Conservation (phyloP, 2,797 vertebrate species). For the Ctenosaura bakeri region DNA sequence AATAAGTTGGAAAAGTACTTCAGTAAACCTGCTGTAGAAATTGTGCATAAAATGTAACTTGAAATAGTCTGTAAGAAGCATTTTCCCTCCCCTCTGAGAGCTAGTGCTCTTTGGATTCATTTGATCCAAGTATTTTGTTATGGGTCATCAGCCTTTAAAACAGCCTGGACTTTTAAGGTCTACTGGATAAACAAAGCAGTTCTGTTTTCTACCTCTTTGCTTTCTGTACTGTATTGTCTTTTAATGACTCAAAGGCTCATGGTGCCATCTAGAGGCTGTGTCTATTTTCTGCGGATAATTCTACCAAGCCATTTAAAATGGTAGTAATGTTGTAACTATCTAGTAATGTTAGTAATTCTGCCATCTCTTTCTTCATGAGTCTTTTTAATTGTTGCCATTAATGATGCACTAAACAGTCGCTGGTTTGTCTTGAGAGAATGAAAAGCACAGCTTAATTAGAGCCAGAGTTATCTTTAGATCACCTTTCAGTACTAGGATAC, state of each 20-base stretch:
- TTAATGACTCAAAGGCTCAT: slow-evolving; percentile 18
- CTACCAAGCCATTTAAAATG: not conserved
- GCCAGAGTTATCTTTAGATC: not conserved
- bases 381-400: not conserved
- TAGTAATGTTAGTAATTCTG: too few relatives aligned
- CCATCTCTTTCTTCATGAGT: not conserved
- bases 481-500: too few relatives aligned
- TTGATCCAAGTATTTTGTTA: not conserved
- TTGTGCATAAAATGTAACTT: not conserved
- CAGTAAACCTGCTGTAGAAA: not conserved
- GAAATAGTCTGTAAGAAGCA: not conserved
- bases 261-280: slow-evolving; percentile 40
- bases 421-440: not conserved
- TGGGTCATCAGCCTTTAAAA: not conserved
- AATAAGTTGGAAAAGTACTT: not conserved
- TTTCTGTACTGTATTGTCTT: not conserved
- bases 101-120: not conserved
- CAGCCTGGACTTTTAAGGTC: not conserved
- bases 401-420: not conserved
- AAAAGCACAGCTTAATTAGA: not conserved
- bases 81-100: not conserved
- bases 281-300: not conserved
- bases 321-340: not conserved
- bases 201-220: not conserved
- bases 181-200: not conserved